Evolutionary conservation across 2,888 invertebrate species (phyloP), one percentile per base, ranked within the genome.

Genomic region (Hydroisotoma schaefferi): DNA sequence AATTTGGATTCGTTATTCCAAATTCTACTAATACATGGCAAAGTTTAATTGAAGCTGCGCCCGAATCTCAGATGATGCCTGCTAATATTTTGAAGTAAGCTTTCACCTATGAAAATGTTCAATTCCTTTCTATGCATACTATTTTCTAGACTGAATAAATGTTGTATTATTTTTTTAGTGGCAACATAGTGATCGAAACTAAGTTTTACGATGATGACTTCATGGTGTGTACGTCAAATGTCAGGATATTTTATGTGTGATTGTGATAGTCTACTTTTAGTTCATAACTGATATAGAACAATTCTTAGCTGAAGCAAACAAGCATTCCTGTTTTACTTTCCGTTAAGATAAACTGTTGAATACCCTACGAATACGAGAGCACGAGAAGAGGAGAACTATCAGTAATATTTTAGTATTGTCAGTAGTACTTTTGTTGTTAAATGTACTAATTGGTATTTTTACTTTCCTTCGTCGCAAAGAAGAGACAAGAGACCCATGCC

Each of bases 21-120:
- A 93, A 94, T 74, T 98, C 98, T 8, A 98, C 97, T 44, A 99
- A 99, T 78, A 98, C 98, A 12, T 99, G 99, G 99, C 98, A 99
- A 78, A 95, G 94, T 56, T 84, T 94, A 59, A 95, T 99, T 74
- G 95, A 98, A 79, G 98, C 99, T 12, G 98, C 99, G 0, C 98
- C 99, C 0, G 98, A 99, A 78, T 93, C 93, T 56, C 95, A 99
- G 80, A 99, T 99, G 98, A 95, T 99, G 94, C 98, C 99, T n/a
- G 95, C 98, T 4, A 91, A 90, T 77, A 86, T 98, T 65, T 83
- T 99, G 71, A 98, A 94, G 94, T 94, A 79, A 78, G 79, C 57
- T 1, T 28, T 10, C 18, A 29, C 18, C 15, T 40, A 40, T 4
- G 15, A 10, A 8, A 40, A 40, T 40, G 8, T 3, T 49, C 25